Evolutionary conservation across 2,888 invertebrate genomes (phyloP).

Genomic region (Eupithecia abbreviata): DNA sequence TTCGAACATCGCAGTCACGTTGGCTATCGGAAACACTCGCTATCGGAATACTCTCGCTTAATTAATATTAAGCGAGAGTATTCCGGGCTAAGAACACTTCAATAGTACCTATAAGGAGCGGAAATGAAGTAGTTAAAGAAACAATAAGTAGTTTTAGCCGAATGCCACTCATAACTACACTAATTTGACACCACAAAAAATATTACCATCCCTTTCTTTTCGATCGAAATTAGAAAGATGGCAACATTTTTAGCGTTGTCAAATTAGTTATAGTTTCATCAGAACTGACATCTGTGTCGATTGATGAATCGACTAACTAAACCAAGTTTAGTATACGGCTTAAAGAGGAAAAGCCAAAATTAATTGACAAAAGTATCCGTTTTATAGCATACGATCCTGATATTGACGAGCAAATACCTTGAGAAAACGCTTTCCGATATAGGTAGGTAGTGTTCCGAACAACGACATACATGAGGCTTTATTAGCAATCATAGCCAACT

Average conservation of each 20-base stretch:
- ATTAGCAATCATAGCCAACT: neutral
- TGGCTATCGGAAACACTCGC: too few species aligned
- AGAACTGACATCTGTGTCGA: neutral
- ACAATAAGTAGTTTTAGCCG: neutral
- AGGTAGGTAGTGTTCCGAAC: neutral
- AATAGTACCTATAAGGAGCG: neutral
- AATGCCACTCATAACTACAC: neutral
- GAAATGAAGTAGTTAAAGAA: neutral
- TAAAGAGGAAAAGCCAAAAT: neutral
- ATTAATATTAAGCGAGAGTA: too few species aligned
- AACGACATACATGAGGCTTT: neutral
- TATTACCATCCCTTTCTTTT: neutral
- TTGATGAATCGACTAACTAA: neutral
- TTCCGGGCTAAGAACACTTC: too few species aligned
- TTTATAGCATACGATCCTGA: neutral
- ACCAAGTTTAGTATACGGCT: neutral
- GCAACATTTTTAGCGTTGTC: neutral
- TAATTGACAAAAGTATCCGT: neutral
- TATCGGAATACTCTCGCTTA: too few species aligned
- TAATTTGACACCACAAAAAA: neutral
- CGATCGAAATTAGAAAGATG: neutral
- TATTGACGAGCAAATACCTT: neutral
- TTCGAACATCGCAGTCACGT: too few species aligned
- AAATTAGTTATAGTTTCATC: neutral
- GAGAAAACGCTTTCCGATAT: neutral